Percentiles rank a stretch among this genome's conserved stretches.
Evolutionary conservation across 2,888 invertebrate species (phyloP).

Genomic region (Aspidiotus rigidus): DNA sequence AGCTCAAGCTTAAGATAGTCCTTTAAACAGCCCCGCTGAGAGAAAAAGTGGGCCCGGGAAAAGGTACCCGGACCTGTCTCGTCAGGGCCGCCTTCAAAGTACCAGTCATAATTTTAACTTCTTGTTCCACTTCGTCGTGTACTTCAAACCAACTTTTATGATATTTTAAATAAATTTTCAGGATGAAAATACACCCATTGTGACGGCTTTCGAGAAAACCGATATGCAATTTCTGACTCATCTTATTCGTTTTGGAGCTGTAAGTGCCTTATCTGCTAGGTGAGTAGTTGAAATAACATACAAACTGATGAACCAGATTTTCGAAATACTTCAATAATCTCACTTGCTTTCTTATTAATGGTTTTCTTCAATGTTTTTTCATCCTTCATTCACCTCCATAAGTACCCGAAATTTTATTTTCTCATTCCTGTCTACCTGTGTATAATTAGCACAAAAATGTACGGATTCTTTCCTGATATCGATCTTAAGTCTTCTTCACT

Average conservation of each 20-base stretch:
- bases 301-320: not conserved
- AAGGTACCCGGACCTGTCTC: too few species aligned
- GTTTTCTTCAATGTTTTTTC: too few species aligned
- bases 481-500: too few species aligned
- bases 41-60: too few species aligned
- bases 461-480: too few species aligned
- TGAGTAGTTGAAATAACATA: slow-evolving; percentile 23
- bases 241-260: slow-evolving; percentile 83
- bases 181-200: slow-evolving; percentile 77
- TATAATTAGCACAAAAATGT: too few species aligned
- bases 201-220: slow-evolving; percentile 67
- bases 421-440: too few species aligned
- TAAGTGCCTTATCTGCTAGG: slow-evolving; percentile 79
- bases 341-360: too few species aligned
- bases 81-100: not conserved
- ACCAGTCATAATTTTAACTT: not conserved
- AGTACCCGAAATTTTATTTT: too few species aligned
- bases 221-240: slow-evolving; percentile 71
- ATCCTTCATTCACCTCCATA: too few species aligned
- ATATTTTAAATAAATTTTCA: slow-evolving; percentile 44
- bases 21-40: not conserved
- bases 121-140: too few species aligned
- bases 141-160: too few species aligned
- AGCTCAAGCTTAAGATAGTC: slow-evolving; percentile 35
- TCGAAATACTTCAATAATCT: not conserved